Conservation (phyloP, 2,888 invertebrate genomes). For the Rhagonycha fulva region DNA sequence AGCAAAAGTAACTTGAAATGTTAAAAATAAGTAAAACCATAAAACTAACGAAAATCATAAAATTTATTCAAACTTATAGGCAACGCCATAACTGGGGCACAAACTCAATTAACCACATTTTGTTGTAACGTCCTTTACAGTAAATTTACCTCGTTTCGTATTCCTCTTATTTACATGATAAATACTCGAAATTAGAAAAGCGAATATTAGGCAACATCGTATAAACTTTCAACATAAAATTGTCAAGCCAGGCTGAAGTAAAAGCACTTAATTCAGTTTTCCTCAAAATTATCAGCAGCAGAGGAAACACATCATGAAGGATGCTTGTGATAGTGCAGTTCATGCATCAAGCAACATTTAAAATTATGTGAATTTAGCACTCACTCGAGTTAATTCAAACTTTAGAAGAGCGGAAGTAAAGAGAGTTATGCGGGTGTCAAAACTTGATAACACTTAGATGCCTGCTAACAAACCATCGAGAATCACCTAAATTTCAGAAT, state of each 20-base stretch:
- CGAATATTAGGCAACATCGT: background rate
- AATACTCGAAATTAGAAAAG: background rate
- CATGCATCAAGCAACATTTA: background rate
- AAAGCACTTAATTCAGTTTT: background rate
- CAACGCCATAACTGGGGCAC: background rate
- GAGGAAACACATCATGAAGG: background rate
- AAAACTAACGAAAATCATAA: background rate
- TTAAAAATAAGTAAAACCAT: background rate
- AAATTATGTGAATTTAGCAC: background rate
- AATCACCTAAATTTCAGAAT: background rate
- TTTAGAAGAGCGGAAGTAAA: background rate
- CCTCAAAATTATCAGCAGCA: background rate
- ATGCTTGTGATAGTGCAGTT: background rate
- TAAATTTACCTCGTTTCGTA: background rate
- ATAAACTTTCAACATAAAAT: background rate
- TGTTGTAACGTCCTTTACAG: background rate
- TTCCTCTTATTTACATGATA: background rate
- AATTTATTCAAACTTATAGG: background rate
- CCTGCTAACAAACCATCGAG: background rate
- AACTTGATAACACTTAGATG: background rate
- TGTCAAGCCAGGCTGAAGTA: background rate
- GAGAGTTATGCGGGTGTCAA: background rate
- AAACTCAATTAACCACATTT: background rate
- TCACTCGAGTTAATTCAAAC: background rate
- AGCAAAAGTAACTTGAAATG: background rate